phyloP scores from a whole-genome alignment of 2,113 vertebrate species.

The Malurus melanocephalus region DNA sequence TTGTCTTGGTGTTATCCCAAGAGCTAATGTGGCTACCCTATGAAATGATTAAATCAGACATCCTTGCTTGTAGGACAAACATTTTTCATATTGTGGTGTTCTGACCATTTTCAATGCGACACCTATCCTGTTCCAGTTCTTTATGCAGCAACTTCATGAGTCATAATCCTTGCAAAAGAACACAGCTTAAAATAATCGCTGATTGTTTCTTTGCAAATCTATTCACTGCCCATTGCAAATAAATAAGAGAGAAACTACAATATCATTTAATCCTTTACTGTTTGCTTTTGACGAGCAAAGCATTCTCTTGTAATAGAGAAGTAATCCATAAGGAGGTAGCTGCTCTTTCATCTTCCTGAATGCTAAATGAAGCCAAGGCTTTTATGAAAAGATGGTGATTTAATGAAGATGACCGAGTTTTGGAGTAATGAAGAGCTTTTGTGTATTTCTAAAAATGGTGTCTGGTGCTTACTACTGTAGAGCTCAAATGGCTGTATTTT shows the following conservation, averaged over 20 bases:
- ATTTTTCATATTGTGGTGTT: neutral
- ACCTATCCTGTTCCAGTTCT: slow-evolving; percentile 30
- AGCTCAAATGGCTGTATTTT: neutral
- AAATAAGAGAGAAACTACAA: slow-evolving; percentile 45
- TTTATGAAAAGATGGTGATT: slow-evolving; percentile 51
- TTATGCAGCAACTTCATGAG: slow-evolving; percentile 38
- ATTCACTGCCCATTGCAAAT: slow-evolving; percentile 33
- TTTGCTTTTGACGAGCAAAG: slow-evolving; percentile 55
- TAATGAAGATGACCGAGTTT: slow-evolving; percentile 63
- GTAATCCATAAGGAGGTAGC: slow-evolving; percentile 55
- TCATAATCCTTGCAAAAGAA: slow-evolving; percentile 57
- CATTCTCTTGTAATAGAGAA: slow-evolving; percentile 49
- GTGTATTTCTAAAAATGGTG: slow-evolving; percentile 12
- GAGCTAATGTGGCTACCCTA: neutral
- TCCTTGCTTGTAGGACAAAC: slow-evolving; percentile 34
- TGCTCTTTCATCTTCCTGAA: slow-evolving; percentile 56
- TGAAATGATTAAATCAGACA: slow-evolving; percentile 28
- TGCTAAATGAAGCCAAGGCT: slow-evolving; percentile 47
- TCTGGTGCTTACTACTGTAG: neutral
- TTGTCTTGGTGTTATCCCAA: slow-evolving; percentile 19
- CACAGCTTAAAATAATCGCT: slow-evolving; percentile 57
- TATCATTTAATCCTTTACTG: slow-evolving; percentile 58
- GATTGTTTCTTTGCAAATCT: slow-evolving; percentile 45
- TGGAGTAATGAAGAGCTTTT: slow-evolving; percentile 49
- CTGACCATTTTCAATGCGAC: neutral